Conservation (phyloP, 2,113 vertebrate species). For the Rhinichthys klamathensis region DNA sequence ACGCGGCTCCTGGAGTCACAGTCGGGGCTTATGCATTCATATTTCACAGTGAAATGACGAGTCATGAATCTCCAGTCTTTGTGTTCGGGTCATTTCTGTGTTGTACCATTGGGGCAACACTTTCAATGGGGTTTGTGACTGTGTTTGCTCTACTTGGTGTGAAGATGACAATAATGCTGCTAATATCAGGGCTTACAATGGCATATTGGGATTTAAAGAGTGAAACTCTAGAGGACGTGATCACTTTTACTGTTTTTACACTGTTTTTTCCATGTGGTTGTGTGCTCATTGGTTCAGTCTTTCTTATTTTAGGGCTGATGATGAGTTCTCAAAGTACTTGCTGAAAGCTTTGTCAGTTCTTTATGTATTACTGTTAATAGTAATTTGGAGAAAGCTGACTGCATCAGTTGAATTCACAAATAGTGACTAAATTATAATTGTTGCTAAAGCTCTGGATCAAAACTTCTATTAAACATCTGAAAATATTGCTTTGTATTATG, state of each 20-base stretch:
- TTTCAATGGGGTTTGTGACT: not conserved
- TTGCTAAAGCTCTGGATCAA: no score
- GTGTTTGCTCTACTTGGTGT: not conserved
- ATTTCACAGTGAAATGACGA: fast-evolving
- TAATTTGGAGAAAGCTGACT: not conserved
- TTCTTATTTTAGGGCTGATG: not conserved
- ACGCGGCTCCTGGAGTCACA: not conserved
- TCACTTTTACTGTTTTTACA: fast-evolving
- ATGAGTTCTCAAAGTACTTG: not conserved
- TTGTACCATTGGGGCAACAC: not conserved
- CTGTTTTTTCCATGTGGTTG: not conserved
- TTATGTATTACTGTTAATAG: not conserved
- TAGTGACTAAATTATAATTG: no score
- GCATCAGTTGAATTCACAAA: no score
- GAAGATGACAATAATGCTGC: not conserved
- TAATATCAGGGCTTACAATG: not conserved
- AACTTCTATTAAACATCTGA: no score
- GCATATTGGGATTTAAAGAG: not conserved
- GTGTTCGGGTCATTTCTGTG: not conserved
- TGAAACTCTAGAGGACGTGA: not conserved
- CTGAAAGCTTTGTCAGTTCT: not conserved
- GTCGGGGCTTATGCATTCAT: not conserved
- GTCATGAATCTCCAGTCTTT: not conserved
- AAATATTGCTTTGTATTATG: no score
- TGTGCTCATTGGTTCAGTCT: conserved; percentile 2